A percentile compares a stretch with the other conserved stretches of the same genome.
Conservation (phyloP, 2,888 invertebrate genomes). For the Apomyelois bistriatella region DNA sequence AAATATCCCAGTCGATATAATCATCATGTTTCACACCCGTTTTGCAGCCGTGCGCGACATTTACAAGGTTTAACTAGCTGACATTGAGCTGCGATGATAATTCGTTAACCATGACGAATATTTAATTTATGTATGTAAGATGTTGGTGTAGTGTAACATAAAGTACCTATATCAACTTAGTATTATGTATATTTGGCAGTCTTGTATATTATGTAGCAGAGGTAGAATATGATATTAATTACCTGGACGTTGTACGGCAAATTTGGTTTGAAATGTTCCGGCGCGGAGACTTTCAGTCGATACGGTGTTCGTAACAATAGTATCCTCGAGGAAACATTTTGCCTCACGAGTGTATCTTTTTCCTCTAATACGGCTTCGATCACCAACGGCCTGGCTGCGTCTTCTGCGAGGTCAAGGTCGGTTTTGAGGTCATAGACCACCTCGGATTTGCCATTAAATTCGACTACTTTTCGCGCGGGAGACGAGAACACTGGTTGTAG, state of each 20-base stretch:
- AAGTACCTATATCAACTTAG: too few species aligned
- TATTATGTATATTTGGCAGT: too few species aligned
- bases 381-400: slow-evolving; percentile 90
- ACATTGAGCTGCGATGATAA: slow-evolving; percentile 18
- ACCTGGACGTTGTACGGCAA: slow-evolving; percentile 91
- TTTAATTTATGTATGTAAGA: not conserved
- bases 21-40: too few species aligned
- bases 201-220: not conserved
- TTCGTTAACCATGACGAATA: slow-evolving; percentile 10
- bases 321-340: slow-evolving; percentile 84
- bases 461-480: slow-evolving; percentile 85
- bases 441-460: slow-evolving; percentile 82
- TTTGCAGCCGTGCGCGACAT: not conserved
- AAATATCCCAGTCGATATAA: too few species aligned
- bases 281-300: slow-evolving; percentile 87
- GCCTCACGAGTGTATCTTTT: slow-evolving; percentile 89
- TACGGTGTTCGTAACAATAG: slow-evolving; percentile 80
- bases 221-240: slow-evolving; percentile 9
- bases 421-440: slow-evolving; percentile 88
- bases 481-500: slow-evolving; percentile 88
- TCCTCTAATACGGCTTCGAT: slow-evolving; percentile 95
- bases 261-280: slow-evolving; percentile 93
- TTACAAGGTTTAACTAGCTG: slow-evolving; percentile 6
- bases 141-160: not conserved
- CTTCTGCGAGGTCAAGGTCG: slow-evolving; percentile 85